phyloP scores from a whole-genome alignment of 2,888 invertebrate genomes.

The Lymantria monacha region DNA sequence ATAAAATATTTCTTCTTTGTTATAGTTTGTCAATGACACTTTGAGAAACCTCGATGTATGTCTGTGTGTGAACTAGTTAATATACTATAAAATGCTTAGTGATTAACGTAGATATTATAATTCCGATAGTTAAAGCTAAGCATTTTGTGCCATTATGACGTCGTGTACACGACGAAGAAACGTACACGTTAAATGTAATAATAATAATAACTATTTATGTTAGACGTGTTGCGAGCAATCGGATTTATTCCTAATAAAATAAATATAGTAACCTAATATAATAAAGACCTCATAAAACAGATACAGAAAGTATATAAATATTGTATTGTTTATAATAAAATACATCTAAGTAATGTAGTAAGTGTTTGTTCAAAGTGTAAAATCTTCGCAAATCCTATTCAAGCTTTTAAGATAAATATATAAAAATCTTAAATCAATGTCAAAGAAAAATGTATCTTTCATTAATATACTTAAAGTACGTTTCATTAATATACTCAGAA shows the following conservation, averaged over 20 bases:
- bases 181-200: constrained; percentile 46
- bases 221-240: constrained; percentile 31
- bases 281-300: neutral
- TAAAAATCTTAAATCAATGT: too few species aligned
- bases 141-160: constrained; percentile 39
- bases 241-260: constrained; percentile 1
- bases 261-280: too few species aligned
- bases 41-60: constrained; percentile 4
- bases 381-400: too few species aligned
- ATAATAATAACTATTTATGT: constrained; percentile 28
- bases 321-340: neutral
- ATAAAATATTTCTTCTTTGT: neutral
- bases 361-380: too few species aligned
- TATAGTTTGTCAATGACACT: neutral
- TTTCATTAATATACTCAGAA: too few species aligned
- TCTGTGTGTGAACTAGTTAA: constrained; percentile 29
- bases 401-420: too few species aligned
- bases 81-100: constrained; percentile 37
- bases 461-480: too few species aligned
- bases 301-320: neutral
- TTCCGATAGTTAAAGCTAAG: constrained; percentile 35
- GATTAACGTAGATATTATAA: constrained; percentile 26
- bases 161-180: constrained; percentile 40
- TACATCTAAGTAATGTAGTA: too few species aligned
- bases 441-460: too few species aligned